phyloP scores from a whole-genome alignment of 2,797 vertebrate genomes.

The Argya squamiceps region DNA sequence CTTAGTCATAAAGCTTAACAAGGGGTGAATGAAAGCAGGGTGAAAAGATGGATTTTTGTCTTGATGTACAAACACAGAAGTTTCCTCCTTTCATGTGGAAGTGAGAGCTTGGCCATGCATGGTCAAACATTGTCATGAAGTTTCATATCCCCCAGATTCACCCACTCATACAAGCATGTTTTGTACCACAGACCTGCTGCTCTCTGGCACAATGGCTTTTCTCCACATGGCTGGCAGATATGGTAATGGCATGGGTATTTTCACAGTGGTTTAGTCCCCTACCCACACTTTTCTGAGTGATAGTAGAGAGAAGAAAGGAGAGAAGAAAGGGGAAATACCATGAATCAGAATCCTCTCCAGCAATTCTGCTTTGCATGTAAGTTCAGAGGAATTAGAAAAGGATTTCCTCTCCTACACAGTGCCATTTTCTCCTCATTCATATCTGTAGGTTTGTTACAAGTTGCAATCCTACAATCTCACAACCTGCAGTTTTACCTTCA shows the following conservation, averaged over 20 bases:
- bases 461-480: neutral
- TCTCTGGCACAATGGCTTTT: neutral
- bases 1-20: neutral
- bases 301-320: neutral
- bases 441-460: neutral
- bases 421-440: neutral
- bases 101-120: neutral
- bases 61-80: neutral
- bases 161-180: neutral
- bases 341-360: neutral
- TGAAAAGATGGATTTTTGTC: neutral
- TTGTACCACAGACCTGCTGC: neutral
- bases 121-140: neutral
- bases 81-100: neutral
- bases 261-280: neutral
- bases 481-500: neutral
- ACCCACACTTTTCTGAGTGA: neutral
- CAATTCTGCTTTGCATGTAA: neutral
- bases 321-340: neutral
- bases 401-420: neutral
- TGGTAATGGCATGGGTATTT: accelerated
- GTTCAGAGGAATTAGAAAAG: neutral
- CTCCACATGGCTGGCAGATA: neutral
- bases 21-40: neutral
- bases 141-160: neutral